Percentiles rank a stretch among this genome's conserved stretches.
Conservation (phyloP, 2,888 invertebrate genomes). For the Lamellibrachia columna region DNA sequence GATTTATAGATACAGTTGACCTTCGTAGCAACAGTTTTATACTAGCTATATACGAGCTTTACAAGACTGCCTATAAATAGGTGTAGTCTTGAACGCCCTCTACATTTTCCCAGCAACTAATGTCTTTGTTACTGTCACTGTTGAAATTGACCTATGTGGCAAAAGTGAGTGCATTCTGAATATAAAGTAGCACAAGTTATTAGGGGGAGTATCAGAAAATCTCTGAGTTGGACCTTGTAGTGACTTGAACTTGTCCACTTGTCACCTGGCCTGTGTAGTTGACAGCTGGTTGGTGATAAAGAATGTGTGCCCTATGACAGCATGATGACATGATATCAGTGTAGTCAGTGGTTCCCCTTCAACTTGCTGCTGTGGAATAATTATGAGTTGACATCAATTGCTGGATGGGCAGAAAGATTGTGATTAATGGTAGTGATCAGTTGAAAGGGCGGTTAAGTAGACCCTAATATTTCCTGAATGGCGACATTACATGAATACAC, state of each 20-base stretch:
- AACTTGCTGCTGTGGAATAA: background rate
- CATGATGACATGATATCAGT: background rate
- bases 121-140: background rate
- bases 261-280: background rate
- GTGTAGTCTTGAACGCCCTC: background rate
- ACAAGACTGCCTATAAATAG: background rate
- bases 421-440: constrained; percentile 6
- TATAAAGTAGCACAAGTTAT: constrained; percentile 4
- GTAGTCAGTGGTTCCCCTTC: background rate
- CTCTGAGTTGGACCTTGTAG: background rate
- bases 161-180: background rate
- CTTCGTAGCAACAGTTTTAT: background rate
- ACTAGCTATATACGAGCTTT: background rate
- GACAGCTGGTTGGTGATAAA: constrained; percentile 1
- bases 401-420: background rate
- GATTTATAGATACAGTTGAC: background rate
- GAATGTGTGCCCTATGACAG: background rate
- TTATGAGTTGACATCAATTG: background rate
- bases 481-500: background rate
- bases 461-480: background rate
- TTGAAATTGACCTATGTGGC: background rate
- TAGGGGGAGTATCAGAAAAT: background rate
- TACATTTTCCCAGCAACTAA: background rate
- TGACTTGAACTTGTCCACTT: background rate
- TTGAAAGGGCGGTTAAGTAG: background rate